Base-by-base conservation (phyloP, 2,888 invertebrate genomes). In the Cynaeus angustus region DNA sequence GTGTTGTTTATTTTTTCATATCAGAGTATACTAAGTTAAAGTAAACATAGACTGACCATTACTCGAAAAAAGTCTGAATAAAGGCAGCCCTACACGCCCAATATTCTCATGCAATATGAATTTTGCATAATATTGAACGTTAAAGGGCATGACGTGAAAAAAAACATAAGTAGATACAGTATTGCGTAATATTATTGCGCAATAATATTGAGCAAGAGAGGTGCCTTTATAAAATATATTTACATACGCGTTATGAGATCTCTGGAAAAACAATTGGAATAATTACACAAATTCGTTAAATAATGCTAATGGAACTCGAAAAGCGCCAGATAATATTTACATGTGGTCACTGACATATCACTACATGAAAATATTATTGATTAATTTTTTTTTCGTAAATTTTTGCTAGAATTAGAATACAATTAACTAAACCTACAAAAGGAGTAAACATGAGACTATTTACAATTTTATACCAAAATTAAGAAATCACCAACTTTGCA, bases 1-100 rank as follows among this genome's bases (percentile, higher is more conserved):
- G 81, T 80, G 79, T 81, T 77, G 74, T 82, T 81, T 82, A 81
- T 82, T 82, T 80, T 82, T 83, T 82, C 77, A 80, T 82, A 80
- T 81, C 78, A 81, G 82, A 82, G 80, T 82, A 82, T 83, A 82
- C 81, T 82, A 83, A 79, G 77, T 75, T 77, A 78, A 81, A 82
- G 79, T 80, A 83, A 78, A 82, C 82, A 82, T 80, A 82, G 83
- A 83, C 83, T 84, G 83, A 84, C 83, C 83, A 82, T 83, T 78
- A 81, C 75, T 79, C 78, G 80, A 81, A 83, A 83, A 80, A 81
- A 71, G 66, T 67, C 67, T 56, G 67, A 62, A 74, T 74, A 74
- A 71, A 72, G 68, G 71, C 72, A 72, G 68, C 70, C 61, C 72
- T 72, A 56, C 70, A 71, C 67, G 67, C 70, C 62, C 70, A 71